These are phyloP conservation scores for Dendrolimus kikuchii DNA, from an alignment of 1,140 invertebrate genomes.

Conservation along the genomic window DNA sequence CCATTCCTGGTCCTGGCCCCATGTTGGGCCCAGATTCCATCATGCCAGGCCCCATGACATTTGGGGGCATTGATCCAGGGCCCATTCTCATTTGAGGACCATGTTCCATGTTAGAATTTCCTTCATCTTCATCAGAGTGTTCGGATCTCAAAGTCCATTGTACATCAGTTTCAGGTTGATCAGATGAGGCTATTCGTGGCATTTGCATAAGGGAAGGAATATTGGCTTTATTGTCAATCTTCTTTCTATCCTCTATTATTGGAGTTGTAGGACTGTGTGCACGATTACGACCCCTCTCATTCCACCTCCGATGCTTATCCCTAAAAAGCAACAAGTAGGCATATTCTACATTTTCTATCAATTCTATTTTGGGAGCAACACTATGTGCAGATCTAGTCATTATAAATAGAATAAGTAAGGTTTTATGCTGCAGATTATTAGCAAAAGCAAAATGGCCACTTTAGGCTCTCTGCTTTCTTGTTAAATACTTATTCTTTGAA, in stretches of 20 bases:
- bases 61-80: slow-evolving; percentile 13
- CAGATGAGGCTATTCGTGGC: slow-evolving; percentile 38
- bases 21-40: slow-evolving; percentile 7
- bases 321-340: slow-evolving; percentile 20
- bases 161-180: slow-evolving; percentile 24
- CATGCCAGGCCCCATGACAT: slow-evolving; percentile 6
- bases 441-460: too few species aligned
- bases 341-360: too few species aligned
- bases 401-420: too few species aligned
- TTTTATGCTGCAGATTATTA: too few species aligned
- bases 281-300: slow-evolving; percentile 38
- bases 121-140: slow-evolving; percentile 27
- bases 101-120: slow-evolving; percentile 22
- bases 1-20: slow-evolving; percentile 25
- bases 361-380: too few species aligned
- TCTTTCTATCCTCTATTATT: slow-evolving; percentile 46
- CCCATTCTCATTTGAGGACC: slow-evolving; percentile 9
- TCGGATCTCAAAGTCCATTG: slow-evolving; percentile 18
- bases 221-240: slow-evolving; percentile 21
- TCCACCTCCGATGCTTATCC: slow-evolving; percentile 45
- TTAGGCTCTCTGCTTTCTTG: too few species aligned
- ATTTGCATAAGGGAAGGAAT: slow-evolving; percentile 59
- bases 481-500: too few species aligned
- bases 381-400: too few species aligned
- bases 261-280: slow-evolving; percentile 49